Percentiles rank a stretch among this genome's conserved stretches.
These are phyloP conservation scores for Melanotaenia nigrans DNA, from an alignment of 2,797 vertebrate species.

Conservation along the genomic window DNA sequence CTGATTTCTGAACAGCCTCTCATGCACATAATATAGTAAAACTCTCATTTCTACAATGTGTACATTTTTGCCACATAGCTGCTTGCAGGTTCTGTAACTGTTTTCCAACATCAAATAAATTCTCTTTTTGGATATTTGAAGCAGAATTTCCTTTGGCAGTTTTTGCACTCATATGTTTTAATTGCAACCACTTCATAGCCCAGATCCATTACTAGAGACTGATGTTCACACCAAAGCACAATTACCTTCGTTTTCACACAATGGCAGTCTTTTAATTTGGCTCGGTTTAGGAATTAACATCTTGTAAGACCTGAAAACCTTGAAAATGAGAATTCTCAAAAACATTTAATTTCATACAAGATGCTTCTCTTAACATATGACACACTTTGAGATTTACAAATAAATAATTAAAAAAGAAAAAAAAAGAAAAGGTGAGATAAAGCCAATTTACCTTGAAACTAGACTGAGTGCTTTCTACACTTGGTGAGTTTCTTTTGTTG, in stretches of 20 bases:
- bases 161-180: not conserved
- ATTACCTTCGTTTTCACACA: constrained; percentile 18
- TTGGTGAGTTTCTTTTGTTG: not conserved
- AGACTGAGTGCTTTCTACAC: not conserved
- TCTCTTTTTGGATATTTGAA: not conserved
- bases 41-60: not conserved
- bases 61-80: not conserved
- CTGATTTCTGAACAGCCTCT: too few relatives aligned
- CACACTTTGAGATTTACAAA: not conserved
- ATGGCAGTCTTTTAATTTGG: constrained; percentile 4
- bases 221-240: constrained; percentile 6
- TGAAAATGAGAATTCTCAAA: constrained; percentile 5
- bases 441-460: constrained; percentile 27
- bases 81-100: not conserved
- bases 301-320: constrained; percentile 19
- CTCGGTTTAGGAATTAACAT: not conserved
- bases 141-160: not conserved
- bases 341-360: constrained; percentile 13
- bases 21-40: not conserved
- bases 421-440: constrained; percentile 1
- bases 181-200: constrained; percentile 6
- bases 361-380: not conserved
- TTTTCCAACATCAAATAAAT: not conserved
- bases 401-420: not conserved
- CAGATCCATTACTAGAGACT: constrained; percentile 3